Conservation (phyloP, 2,888 invertebrate species). For the Netelia fuscicornis region DNA sequence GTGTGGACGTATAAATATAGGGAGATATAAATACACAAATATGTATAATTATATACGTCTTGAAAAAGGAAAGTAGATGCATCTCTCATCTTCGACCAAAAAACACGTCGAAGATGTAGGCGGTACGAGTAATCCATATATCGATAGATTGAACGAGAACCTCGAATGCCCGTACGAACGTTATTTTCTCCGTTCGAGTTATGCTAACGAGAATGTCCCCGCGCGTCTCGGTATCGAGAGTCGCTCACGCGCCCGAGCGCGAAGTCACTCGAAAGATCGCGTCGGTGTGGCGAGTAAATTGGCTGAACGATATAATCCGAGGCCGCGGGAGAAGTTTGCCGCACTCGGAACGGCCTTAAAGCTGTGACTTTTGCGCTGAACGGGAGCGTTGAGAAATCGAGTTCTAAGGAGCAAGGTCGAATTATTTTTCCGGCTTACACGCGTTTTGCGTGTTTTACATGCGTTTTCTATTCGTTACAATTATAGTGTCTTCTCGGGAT, state of each 20-base stretch:
- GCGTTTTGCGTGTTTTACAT: background rate
- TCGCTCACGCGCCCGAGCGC: constrained; percentile 1
- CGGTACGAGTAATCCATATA: background rate
- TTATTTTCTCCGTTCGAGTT: background rate
- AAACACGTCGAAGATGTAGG: background rate
- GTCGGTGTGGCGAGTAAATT: constrained; percentile 29
- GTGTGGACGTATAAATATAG: background rate
- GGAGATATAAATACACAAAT: background rate
- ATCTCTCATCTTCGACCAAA: background rate
- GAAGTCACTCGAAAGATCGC: constrained; percentile 14
- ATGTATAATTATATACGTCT: no score
- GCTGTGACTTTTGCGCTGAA: constrained; percentile 1
- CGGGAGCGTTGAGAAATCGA: background rate
- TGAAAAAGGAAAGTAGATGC: background rate
- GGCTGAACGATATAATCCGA: constrained; percentile 42
- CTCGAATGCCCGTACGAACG: background rate
- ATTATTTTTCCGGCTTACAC: background rate
- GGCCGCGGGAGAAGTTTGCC: constrained; percentile 32
- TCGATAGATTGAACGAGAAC: constrained; percentile 1
- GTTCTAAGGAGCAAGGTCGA: background rate
- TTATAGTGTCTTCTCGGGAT: background rate
- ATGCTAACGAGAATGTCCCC: constrained; percentile 22
- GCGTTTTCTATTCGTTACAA: constrained; percentile 1
- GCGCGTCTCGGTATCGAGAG: constrained; percentile 8
- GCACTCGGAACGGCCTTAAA: constrained; percentile 6